phyloP scores from a whole-genome alignment of 2,113 vertebrate species.

The Leucopsar rothschildi region DNA sequence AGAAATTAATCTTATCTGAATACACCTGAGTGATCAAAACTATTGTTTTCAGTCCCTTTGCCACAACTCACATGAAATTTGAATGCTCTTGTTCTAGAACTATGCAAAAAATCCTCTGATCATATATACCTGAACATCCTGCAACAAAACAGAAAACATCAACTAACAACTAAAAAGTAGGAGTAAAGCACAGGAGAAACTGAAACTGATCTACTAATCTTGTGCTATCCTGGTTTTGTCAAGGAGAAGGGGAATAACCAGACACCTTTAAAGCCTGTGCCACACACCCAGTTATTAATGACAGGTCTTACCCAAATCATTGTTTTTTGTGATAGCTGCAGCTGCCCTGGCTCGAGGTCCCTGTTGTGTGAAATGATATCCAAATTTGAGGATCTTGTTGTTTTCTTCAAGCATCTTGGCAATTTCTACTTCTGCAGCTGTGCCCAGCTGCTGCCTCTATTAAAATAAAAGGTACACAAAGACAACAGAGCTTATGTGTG shows the following conservation, averaged over 20 bases:
- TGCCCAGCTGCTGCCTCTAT: conserved; percentile 96
- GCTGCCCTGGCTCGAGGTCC: conserved; percentile 91
- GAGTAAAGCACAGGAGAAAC: not conserved
- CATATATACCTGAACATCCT: not conserved
- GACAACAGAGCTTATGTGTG: not conserved
- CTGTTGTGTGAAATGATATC: conserved; percentile 96
- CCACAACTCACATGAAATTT: not conserved
- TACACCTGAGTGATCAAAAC: not conserved
- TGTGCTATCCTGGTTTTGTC: not conserved
- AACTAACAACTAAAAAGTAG: not conserved
- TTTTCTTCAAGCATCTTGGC: conserved; percentile 96
- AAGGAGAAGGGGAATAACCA: not conserved
- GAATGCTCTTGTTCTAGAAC: not conserved
- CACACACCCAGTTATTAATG: not conserved
- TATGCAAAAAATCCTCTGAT: not conserved
- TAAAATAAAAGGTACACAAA: not conserved
- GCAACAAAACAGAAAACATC: not conserved
- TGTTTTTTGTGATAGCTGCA: conserved; percentile 96
- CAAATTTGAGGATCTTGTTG: conserved; percentile 89
- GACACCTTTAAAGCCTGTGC: not conserved
- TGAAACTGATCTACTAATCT: not conserved
- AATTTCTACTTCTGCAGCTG: conserved; percentile 91
- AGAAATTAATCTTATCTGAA: not conserved
- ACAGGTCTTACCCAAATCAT: conserved; percentile 87
- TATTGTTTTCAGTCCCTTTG: not conserved